Evolutionary conservation across 2,113 vertebrate species (phyloP).

Genomic region (Chauna torquata): DNA sequence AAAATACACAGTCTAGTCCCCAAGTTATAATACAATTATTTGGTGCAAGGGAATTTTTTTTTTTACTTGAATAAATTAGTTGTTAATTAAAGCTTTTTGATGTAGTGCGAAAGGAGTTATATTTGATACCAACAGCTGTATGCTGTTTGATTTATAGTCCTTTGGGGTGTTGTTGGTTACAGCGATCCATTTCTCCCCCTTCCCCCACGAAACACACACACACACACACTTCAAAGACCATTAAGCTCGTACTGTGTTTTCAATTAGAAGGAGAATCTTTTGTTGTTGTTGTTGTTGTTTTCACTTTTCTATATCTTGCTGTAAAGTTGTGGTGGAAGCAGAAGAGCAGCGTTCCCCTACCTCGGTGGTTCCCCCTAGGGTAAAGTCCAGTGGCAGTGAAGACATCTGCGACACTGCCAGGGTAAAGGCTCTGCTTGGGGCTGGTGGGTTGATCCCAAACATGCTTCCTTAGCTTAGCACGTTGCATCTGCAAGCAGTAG

Average conservation of each 20-base stretch:
- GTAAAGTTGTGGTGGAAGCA: background rate
- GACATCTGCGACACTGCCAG: too few species aligned
- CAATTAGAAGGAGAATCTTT: background rate
- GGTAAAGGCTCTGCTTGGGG: background rate
- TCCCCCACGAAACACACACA: background rate
- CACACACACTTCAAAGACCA: background rate
- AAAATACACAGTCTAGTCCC: background rate
- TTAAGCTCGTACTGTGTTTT: constrained; percentile 23
- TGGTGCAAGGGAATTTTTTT: constrained; percentile 25
- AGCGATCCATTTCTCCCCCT: background rate
- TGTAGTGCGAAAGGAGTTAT: constrained; percentile 42
- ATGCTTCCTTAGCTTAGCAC: background rate
- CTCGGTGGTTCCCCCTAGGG: background rate
- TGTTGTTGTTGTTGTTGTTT: background rate
- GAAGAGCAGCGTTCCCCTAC: background rate
- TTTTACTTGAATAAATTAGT: constrained; percentile 70
- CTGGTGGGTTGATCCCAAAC: background rate
- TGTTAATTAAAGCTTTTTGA: constrained; percentile 77
- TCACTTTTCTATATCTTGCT: background rate
- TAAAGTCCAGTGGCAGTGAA: background rate
- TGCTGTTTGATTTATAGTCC: constrained; percentile 66
- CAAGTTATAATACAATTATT: constrained; percentile 61
- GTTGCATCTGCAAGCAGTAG: background rate
- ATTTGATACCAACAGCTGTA: constrained; percentile 62
- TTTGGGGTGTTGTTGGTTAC: constrained; percentile 49